Percentiles rank a stretch among this genome's conserved stretches.
These are phyloP conservation scores for Glaucomys volans DNA, from an alignment of 2,113 vertebrate species.

Conservation along the genomic window DNA sequence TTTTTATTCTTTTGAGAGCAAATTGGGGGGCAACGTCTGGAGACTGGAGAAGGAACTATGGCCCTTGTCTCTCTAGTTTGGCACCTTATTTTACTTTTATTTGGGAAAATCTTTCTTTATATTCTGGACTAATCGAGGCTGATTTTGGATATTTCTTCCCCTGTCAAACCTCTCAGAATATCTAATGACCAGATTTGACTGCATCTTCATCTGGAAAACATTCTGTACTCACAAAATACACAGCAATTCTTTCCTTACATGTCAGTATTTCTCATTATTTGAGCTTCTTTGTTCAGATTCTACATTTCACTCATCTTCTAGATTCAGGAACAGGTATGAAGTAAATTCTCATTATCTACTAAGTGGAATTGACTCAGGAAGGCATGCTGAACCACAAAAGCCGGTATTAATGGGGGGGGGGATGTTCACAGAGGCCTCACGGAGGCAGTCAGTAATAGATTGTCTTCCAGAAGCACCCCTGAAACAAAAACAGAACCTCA, in stretches of 20 bases:
- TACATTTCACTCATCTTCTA: not conserved
- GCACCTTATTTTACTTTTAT: not conserved
- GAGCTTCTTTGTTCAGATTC: not conserved
- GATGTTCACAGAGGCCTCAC: not conserved
- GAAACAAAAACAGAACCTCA: not conserved
- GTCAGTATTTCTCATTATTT: not conserved
- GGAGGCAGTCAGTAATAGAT: not conserved
- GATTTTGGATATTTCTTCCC: not conserved
- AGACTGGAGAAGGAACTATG: not conserved
- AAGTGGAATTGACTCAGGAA: not conserved
- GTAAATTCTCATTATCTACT: not conserved
- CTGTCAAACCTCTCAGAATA: not conserved
- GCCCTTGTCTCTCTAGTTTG: not conserved
- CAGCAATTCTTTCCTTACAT: not conserved
- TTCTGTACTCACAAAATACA: not conserved
- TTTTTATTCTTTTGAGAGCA: constrained; percentile 31
- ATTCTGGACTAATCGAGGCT: not conserved
- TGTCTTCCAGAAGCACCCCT: not conserved
- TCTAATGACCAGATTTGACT: not conserved
- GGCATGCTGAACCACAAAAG: not conserved
- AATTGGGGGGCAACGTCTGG: not conserved
- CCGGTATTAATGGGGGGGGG: not conserved
- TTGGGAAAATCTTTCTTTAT: not conserved
- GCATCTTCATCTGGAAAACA: not conserved
- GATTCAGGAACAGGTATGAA: not conserved